These are phyloP conservation scores for Natrix natrix DNA, from an alignment of 2,797 vertebrate genomes.

Conservation along the genomic window DNA sequence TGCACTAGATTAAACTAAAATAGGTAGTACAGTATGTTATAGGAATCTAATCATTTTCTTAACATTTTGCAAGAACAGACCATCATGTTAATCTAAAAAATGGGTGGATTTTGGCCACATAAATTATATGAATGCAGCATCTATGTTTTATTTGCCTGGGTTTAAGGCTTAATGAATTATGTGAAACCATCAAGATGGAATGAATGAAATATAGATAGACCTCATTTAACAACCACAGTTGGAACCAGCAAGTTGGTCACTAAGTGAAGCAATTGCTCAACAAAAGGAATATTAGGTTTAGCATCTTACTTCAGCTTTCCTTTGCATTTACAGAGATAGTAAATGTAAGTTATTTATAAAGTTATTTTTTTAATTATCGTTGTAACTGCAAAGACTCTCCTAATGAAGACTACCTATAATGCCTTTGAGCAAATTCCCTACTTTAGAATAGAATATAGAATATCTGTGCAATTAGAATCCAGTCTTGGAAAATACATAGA, in stretches of 20 bases:
- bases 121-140: not conserved
- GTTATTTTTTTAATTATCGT: not conserved
- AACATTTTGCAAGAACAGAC: not conserved
- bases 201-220: not conserved
- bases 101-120: not conserved
- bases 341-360: not conserved
- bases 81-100: not conserved
- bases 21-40: not conserved
- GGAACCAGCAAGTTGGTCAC: not conserved
- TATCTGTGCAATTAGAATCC: not conserved
- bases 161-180: not conserved
- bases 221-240: not conserved
- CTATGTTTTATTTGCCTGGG: not conserved
- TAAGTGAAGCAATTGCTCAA: not conserved
- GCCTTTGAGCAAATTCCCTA: not conserved
- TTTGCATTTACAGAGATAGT: not conserved
- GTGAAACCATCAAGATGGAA: not conserved
- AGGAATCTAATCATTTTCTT: not conserved
- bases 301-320: not conserved
- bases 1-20: not conserved
- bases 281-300: not conserved
- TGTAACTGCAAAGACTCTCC: not conserved
- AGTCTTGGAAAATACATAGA: not conserved
- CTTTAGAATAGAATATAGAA: not conserved
- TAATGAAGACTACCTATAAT: not conserved